Conservation (phyloP, 2,797 vertebrate species). For the Chrysolophus pictus region DNA sequence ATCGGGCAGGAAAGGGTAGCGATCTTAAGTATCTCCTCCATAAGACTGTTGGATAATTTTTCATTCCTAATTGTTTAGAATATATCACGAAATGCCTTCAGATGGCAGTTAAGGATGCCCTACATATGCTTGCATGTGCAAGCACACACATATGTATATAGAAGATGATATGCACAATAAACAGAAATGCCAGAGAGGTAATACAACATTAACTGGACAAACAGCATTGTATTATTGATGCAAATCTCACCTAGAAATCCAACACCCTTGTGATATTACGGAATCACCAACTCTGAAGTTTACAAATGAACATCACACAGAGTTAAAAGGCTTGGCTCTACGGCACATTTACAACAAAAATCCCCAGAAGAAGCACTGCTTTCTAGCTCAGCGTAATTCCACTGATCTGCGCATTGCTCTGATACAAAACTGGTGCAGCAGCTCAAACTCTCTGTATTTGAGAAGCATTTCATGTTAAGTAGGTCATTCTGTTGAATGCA, state of each 20-base stretch:
- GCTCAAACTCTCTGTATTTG: background rate
- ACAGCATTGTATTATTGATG: background rate
- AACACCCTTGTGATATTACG: background rate
- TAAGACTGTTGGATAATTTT: background rate
- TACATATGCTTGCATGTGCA: background rate
- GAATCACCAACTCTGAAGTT: background rate
- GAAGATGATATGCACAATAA: background rate
- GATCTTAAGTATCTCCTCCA: background rate
- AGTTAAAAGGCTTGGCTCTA: background rate
- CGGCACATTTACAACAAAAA: background rate
- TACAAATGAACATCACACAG: background rate
- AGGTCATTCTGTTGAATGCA: conserved; percentile 31
- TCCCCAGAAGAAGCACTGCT: background rate
- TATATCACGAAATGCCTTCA: background rate
- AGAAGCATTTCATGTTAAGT: conserved; percentile 44
- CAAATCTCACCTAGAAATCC: background rate
- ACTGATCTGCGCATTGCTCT: background rate
- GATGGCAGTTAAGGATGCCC: background rate
- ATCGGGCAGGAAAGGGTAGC: background rate
- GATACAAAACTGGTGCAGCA: background rate
- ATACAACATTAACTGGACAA: background rate
- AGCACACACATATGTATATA: background rate
- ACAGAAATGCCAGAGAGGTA: background rate
- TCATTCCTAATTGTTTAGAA: background rate
- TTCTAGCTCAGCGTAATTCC: background rate